Conservation (phyloP, 1,140 invertebrate species). For the Cataglyphis hispanica region DNA sequence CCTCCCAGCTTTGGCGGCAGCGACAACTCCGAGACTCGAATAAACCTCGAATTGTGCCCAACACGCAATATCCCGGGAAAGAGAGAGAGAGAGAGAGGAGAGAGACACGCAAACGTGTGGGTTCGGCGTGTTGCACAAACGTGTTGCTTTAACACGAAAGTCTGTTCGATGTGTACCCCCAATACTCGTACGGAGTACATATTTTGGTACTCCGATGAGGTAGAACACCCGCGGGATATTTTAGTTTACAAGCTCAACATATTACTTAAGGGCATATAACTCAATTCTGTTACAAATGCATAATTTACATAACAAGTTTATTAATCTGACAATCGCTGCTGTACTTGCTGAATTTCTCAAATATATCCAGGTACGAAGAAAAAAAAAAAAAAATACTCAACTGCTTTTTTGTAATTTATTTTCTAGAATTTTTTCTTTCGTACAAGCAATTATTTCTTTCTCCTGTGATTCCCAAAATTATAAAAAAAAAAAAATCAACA, state of each 20-base stretch:
- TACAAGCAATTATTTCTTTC: not conserved
- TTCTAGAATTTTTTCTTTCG: not conserved
- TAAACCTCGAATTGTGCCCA: slow-evolving; percentile 55
- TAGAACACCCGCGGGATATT: slow-evolving; percentile 29
- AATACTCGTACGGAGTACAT: not conserved
- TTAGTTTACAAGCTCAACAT: slow-evolving; percentile 39
- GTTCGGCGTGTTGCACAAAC: slow-evolving; percentile 20
- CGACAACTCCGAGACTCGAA: slow-evolving; percentile 47
- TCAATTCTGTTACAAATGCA: slow-evolving; percentile 16
- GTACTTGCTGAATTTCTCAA: not conserved
- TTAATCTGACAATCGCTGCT: slow-evolving; percentile 1
- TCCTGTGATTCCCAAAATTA: not conserved
- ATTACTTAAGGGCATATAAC: slow-evolving; percentile 36
- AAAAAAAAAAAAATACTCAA: not conserved
- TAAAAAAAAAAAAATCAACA: not conserved
- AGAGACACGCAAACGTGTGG: slow-evolving; percentile 15
- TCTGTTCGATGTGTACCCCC: slow-evolving; percentile 16
- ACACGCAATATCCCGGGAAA: slow-evolving; percentile 48
- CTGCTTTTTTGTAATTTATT: not conserved
- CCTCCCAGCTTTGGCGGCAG: not conserved
- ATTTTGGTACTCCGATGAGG: not conserved
- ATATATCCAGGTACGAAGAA: not conserved
- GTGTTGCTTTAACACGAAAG: slow-evolving; percentile 32
- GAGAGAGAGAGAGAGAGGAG: not conserved
- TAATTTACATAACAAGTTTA: slow-evolving; percentile 24